These are phyloP conservation scores for Phyllostomus hastatus DNA, from an alignment of 2,113 vertebrate genomes.

Conservation along the genomic window DNA sequence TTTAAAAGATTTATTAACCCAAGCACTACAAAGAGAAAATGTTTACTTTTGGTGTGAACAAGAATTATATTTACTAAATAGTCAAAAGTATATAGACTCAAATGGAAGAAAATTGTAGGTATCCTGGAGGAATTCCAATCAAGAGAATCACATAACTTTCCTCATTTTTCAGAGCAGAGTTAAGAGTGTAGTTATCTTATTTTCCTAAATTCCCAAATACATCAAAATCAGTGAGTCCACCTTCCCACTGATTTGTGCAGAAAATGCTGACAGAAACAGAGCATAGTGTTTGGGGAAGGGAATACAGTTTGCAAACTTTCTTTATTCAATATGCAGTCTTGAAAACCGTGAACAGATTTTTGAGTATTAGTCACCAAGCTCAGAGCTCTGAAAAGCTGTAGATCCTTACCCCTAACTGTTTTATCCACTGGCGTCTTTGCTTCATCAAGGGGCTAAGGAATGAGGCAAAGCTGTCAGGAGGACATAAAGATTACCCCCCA, in stretches of 20 bases:
- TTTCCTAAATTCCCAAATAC: conserved; percentile 68
- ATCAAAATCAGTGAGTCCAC: conserved; percentile 64
- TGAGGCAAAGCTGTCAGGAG: conserved; percentile 74
- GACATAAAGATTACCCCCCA: conserved; percentile 78
- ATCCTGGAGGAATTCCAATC: conserved; percentile 53
- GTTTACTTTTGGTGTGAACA: conserved; percentile 66
- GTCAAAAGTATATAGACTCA: conserved; percentile 65
- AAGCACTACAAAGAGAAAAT: conserved; percentile 65
- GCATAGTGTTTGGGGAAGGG: conserved; percentile 47
- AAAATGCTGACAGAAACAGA: conserved; percentile 56
- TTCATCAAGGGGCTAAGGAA: conserved; percentile 52
- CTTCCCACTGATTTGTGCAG: conserved; percentile 74
- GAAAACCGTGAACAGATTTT: conserved; percentile 43
- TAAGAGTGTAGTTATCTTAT: conserved; percentile 67
- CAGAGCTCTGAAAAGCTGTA: neutral
- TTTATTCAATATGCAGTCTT: neutral
- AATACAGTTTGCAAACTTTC: conserved; percentile 61
- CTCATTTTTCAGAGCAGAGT: conserved; percentile 42
- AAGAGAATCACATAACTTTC: conserved; percentile 16
- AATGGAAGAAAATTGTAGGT: conserved; percentile 42
- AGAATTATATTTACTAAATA: conserved; percentile 75
- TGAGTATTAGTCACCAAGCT: neutral
- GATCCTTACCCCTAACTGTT: conserved; percentile 18
- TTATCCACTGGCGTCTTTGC: conserved; percentile 29
- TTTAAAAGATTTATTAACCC: conserved; percentile 63